Evolutionary conservation across 2,888 invertebrate genomes (phyloP).

Genomic region (Andrena chrysosceles): DNA sequence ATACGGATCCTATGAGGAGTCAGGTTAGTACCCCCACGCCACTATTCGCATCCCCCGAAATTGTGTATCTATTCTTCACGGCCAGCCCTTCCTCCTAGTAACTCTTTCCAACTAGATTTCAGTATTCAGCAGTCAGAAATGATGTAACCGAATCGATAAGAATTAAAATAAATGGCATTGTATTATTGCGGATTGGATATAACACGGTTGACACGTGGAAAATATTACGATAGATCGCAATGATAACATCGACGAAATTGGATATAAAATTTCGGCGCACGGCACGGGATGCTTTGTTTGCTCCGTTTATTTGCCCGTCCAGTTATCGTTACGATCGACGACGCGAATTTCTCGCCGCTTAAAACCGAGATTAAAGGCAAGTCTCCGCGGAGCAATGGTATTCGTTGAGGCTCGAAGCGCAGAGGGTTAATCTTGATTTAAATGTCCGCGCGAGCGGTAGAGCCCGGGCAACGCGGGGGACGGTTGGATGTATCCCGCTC

Average conservation of each 20-base stretch:
- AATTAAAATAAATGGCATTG: conserved; percentile 1
- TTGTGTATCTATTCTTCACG: neutral
- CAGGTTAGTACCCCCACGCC: conserved; percentile 87
- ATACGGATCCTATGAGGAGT: conserved; percentile 95
- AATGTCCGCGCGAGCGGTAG: conserved; percentile 33
- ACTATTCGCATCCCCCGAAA: neutral
- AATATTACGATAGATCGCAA: conserved; percentile 26
- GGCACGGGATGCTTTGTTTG: neutral
- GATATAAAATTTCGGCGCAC: conserved; percentile 16
- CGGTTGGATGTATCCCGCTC: conserved; percentile 1
- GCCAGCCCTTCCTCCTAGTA: neutral
- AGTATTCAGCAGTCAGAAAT: neutral
- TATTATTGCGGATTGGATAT: neutral
- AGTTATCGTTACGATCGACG: conserved; percentile 15
- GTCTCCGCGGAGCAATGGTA: conserved; percentile 34
- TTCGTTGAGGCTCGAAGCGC: conserved; percentile 42
- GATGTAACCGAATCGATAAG: neutral
- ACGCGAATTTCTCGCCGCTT: conserved; percentile 6
- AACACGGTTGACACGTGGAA: neutral
- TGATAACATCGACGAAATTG: conserved; percentile 39
- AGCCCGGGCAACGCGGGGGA: neutral
- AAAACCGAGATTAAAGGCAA: conserved; percentile 47
- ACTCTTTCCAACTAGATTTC: neutral
- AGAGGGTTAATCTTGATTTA: conserved; percentile 62
- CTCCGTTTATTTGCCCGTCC: neutral